phyloP scores from a whole-genome alignment of 2,113 vertebrate genomes.

The Grammomys dolichurus region DNA sequence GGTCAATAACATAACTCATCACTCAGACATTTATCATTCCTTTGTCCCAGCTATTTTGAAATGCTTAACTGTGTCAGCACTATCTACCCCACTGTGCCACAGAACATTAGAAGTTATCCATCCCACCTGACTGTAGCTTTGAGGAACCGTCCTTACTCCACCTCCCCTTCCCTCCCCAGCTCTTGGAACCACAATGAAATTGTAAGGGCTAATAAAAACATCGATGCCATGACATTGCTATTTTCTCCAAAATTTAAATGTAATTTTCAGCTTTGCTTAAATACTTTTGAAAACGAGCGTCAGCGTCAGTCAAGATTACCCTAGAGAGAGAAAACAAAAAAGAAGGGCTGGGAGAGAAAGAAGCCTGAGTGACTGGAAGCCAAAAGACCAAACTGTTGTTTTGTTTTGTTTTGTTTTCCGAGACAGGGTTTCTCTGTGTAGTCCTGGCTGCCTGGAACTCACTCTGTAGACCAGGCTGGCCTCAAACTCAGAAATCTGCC shows the following conservation, averaged over 20 bases:
- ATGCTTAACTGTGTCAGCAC: background rate
- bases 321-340: background rate
- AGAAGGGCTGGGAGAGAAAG: background rate
- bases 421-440: too few relatives aligned
- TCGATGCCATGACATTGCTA: background rate
- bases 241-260: background rate
- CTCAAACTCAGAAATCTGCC: too few relatives aligned
- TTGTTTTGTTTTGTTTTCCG: too few relatives aligned
- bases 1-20: background rate
- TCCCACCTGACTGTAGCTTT: background rate
- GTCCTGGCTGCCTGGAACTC: too few relatives aligned
- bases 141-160: background rate
- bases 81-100: background rate
- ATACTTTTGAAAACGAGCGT: slow-evolving; percentile 43
- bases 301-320: background rate
- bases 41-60: background rate
- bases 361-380: background rate
- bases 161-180: background rate
- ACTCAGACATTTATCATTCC: background rate
- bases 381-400: background rate
- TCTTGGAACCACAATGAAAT: background rate
- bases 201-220: background rate
- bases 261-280: slow-evolving; percentile 43
- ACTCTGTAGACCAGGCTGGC: too few relatives aligned
- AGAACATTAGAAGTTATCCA: background rate